Evolutionary conservation across 2,113 vertebrate genomes (phyloP), one percentile per base, ranked within the genome.

Genomic region (Lipotes vexillifer): DNA sequence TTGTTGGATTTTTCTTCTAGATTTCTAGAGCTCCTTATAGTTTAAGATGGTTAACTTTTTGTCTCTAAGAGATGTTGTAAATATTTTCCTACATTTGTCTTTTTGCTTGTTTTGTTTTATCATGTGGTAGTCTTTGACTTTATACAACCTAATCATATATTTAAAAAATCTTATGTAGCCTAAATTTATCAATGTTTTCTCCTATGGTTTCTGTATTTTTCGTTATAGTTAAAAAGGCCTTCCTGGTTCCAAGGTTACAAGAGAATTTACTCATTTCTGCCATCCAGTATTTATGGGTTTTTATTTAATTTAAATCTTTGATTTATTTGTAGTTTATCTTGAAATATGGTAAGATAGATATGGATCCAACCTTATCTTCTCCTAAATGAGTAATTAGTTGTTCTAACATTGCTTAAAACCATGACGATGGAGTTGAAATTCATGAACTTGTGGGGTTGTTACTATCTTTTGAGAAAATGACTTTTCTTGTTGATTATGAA

Each of bases 131-230:
- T 86, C 10, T 88, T 88, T 92, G 14, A 92, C 63, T 92, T 89
- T 88, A 88, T 66, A 27, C 7, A 80, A 36, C 5, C 31, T 36
- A 80, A 80, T 57, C n/a, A 57, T 17, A 57, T 80, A n/a, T 23
- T 36, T 36, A 57, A 57, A 57, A 55, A 36, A 15, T 36, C 36
- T 89, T 59, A 74, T 27, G 5, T 44, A 59, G 21, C 13, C 0
- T 81, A 46, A 88, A 29, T 78, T 88, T 84, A 96, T 85, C 52
- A 93, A 5, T 88, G 61, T 80, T 92, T 94, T 88, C 23, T 94
- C 68, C 12, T 66, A 38, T 74, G 59, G 6, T 2, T 38, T 85
- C 21, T 89, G 11, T 72, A 78, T 68, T 88, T 95, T 93, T 38
- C 65, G 18, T 55, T 71, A 29, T 25, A 77, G 21, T 89, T 89